Evolutionary conservation across 2,888 invertebrate species (phyloP).

Genomic region (Calameuta filiformis): DNA sequence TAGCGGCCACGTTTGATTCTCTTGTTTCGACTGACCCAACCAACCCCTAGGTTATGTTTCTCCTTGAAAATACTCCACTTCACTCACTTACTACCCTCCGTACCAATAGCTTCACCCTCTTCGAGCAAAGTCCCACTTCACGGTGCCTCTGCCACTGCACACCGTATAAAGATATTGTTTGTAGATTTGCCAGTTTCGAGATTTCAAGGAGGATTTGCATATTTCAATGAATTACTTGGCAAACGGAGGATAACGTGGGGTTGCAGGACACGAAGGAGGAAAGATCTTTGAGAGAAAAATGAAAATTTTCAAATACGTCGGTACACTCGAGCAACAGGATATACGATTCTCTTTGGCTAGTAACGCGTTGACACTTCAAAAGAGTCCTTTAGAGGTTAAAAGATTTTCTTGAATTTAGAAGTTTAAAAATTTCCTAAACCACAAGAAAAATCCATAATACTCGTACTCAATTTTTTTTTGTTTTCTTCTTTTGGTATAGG

Average conservation of each 20-base stretch:
- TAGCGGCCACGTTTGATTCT: conserved; percentile 1
- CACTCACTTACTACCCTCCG: background rate
- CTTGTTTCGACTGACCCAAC: conserved; percentile 2
- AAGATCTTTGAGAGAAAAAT: background rate
- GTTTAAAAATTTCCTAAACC: background rate
- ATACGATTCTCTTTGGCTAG: background rate
- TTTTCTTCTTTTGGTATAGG: too few relatives aligned
- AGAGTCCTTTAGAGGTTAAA: background rate
- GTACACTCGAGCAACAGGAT: background rate
- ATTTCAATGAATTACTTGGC: conserved; percentile 4
- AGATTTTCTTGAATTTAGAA: background rate
- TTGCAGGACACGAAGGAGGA: background rate
- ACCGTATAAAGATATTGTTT: conserved; percentile 16
- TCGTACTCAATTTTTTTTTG: too few relatives aligned
- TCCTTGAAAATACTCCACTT: background rate
- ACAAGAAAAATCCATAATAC: background rate
- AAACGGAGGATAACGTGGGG: background rate
- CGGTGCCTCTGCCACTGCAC: background rate
- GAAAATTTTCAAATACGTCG: background rate
- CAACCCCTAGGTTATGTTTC: background rate
- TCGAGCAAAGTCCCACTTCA: background rate
- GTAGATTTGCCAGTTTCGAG: conserved; percentile 22
- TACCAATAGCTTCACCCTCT: background rate
- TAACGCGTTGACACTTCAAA: background rate
- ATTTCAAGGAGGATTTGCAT: conserved; percentile 19